Conservation (phyloP, 2,888 invertebrate species). For the Litoditis marina region DNA sequence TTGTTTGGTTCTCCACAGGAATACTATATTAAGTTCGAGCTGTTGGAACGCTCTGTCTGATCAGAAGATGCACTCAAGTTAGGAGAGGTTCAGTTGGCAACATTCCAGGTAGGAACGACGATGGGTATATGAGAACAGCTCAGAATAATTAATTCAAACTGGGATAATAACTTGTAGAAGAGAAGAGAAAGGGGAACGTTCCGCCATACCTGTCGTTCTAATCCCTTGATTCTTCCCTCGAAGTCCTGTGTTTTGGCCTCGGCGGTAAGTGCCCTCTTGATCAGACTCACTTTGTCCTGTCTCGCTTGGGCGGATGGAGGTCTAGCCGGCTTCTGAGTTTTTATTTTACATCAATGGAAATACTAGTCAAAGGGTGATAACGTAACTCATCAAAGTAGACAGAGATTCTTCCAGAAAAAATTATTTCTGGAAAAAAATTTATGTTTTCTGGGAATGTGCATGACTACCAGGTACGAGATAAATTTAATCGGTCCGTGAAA, state of each 20-base stretch:
- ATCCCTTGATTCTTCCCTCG: not conserved
- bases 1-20: too few species aligned
- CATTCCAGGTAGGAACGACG: too few species aligned
- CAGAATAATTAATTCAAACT: too few species aligned
- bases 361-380: not conserved
- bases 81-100: too few species aligned
- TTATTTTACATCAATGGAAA: not conserved
- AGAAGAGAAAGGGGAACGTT: too few species aligned
- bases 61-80: too few species aligned
- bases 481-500: too few species aligned
- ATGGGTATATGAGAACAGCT: too few species aligned
- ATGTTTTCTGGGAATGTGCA: not conserved
- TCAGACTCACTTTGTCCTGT: slow-evolving; percentile 5
- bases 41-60: too few species aligned
- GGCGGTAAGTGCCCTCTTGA: slow-evolving; percentile 3
- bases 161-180: too few species aligned
- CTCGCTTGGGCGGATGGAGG: not conserved
- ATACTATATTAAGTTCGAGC: too few species aligned
- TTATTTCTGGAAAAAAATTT: not conserved
- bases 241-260: slow-evolving; percentile 7
- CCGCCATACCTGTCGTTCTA: slow-evolving; percentile 7
- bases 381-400: not conserved
- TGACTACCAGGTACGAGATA: not conserved
- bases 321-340: not conserved
- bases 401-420: not conserved